A percentile compares a stretch with the other conserved stretches of the same genome.
Evolutionary conservation across 2,797 vertebrate species (phyloP).

Genomic region (Leuciscus waleckii): DNA sequence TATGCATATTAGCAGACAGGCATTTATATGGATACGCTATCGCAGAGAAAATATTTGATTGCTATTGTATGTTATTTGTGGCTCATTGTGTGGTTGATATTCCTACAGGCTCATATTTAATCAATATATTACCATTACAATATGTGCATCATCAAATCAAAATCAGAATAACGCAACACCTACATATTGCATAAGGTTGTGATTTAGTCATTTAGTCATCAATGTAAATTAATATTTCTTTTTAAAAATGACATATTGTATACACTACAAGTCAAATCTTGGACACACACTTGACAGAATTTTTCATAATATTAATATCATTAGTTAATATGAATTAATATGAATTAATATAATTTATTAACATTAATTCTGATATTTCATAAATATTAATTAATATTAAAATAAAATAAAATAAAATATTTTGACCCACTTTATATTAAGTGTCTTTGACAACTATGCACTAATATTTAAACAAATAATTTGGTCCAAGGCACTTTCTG

Average conservation of each 20-base stretch:
- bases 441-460: background rate
- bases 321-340: background rate
- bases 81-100: constrained; percentile 29
- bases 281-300: background rate
- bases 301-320: background rate
- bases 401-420: background rate
- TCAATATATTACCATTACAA: constrained; percentile 14
- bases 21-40: constrained; percentile 50
- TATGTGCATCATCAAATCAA: constrained; percentile 4
- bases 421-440: background rate
- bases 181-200: background rate
- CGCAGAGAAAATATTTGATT: constrained; percentile 26
- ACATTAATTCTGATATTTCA: background rate
- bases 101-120: constrained; percentile 13
- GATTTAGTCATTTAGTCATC: constrained; percentile 13
- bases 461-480: background rate
- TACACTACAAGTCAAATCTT: background rate
- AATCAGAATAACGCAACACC: background rate
- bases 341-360: background rate
- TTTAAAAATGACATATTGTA: background rate
- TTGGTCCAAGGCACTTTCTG: background rate
- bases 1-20: constrained; percentile 55
- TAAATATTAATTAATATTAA: background rate
- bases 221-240: constrained; percentile 22
- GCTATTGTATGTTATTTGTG: constrained; percentile 46